A percentile compares a stretch with the other conserved stretches of the same genome.
phyloP scores from a whole-genome alignment of 2,797 vertebrate species.

The Capromys pilorides region DNA sequence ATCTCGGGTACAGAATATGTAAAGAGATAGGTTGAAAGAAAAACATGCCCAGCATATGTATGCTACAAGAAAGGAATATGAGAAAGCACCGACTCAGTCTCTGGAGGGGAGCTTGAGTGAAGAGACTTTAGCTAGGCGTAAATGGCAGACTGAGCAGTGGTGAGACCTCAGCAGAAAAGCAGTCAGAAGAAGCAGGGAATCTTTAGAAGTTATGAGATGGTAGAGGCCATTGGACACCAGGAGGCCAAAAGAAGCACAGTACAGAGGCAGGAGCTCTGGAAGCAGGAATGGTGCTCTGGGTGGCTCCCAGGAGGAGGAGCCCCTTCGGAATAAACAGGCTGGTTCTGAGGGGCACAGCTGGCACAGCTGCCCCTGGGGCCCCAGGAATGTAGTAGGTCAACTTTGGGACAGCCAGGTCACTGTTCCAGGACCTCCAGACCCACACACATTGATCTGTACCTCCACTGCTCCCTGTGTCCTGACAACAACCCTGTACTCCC shows the following conservation, averaged over 20 bases:
- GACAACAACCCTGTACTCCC: background rate
- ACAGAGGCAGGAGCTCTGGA: background rate
- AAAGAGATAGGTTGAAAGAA: background rate
- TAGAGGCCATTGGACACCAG: background rate
- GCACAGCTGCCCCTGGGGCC: background rate
- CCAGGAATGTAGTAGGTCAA: background rate
- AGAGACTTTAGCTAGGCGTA: background rate
- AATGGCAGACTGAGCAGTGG: background rate
- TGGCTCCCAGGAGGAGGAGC: background rate
- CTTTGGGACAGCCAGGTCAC: background rate
- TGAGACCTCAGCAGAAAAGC: background rate
- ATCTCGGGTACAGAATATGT: background rate
- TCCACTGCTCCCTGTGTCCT: background rate
- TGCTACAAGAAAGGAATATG: background rate
- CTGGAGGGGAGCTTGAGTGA: background rate
- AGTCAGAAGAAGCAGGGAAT: background rate
- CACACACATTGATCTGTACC: background rate
- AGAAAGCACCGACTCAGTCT: background rate
- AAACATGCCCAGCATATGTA: background rate
- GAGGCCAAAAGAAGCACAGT: background rate
- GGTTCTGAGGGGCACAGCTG: background rate
- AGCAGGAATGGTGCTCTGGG: background rate
- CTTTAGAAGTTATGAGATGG: background rate
- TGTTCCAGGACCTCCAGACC: background rate
- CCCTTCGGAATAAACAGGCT: background rate